Conservation (phyloP, 2,888 invertebrate genomes). For the Bombylius discolor region DNA sequence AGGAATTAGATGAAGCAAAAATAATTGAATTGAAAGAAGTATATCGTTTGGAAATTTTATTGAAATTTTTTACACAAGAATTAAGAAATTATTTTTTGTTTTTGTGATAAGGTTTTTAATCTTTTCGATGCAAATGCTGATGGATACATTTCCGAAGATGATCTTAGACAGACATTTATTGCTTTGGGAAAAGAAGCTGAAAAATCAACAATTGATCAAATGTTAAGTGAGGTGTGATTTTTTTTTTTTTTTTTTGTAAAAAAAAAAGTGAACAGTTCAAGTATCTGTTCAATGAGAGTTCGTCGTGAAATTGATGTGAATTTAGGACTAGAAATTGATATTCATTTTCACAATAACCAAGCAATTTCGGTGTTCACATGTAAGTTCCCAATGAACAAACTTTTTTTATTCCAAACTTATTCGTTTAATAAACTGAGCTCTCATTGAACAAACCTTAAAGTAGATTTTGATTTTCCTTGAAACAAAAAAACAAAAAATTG, state of each 20-base stretch:
- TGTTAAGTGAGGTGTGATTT: conserved; percentile 47
- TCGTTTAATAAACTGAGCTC: no score
- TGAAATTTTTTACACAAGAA: not conserved
- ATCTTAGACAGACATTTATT: conserved; percentile 47
- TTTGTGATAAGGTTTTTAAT: conserved; percentile 42
- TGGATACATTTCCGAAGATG: conserved; percentile 50
- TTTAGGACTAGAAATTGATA: no score
- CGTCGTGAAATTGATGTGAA: no score
- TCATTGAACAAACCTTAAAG: no score
- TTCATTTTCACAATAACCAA: no score
- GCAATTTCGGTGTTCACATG: no score
- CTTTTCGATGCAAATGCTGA: conserved; percentile 53
- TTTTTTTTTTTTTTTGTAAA: not conserved
- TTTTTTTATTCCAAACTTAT: no score
- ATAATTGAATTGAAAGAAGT: conserved; percentile 53
- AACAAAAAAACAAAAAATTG: not conserved
- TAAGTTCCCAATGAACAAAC: no score
- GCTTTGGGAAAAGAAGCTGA: conserved; percentile 46
- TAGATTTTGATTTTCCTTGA: no score
- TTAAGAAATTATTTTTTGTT: not conserved
- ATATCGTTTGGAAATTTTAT: conserved; percentile 8
- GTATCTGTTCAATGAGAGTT: no score
- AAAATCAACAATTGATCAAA: conserved; percentile 44
- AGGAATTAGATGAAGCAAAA: conserved; percentile 47
- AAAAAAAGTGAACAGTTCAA: no score